Conservation (phyloP, 2,113 vertebrate species). For the Protomyctophum bolini region DNA sequence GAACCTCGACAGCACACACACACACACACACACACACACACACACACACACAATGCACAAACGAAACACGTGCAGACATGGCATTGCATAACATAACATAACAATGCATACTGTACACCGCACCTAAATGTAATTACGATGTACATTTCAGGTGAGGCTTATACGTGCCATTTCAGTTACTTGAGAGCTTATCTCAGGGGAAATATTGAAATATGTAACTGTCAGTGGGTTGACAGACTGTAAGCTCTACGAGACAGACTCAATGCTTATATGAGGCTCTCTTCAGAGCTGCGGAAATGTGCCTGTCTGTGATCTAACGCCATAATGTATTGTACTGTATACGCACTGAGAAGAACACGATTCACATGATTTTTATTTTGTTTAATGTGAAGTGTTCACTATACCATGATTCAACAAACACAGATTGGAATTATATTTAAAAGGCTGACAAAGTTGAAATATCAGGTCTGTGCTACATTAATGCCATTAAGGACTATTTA, state of each 20-base stretch:
- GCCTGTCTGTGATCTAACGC: neutral
- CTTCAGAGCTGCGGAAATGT: neutral
- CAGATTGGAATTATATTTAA: no score
- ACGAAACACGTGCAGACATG: conserved; percentile 17
- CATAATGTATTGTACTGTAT: neutral
- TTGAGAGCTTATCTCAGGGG: conserved; percentile 48
- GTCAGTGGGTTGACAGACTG: neutral
- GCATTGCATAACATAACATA: no score
- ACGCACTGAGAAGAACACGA: neutral
- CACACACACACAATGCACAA: conserved; percentile 2
- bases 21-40: neutral
- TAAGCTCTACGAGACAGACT: neutral
- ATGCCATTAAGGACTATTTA: neutral
- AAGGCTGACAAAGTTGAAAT: neutral
- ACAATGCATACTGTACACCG: neutral
- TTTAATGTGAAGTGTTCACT: no score
- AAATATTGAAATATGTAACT: conserved; percentile 12
- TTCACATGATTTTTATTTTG: neutral
- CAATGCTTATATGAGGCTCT: no score
- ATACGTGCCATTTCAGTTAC: conserved; percentile 37
- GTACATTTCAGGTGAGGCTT: conserved; percentile 19
- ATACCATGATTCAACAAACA: no score
- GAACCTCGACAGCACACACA: neutral
- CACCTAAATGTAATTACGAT: conserved; percentile 7
- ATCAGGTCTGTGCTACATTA: neutral